Evolutionary conservation across 1,140 invertebrate genomes (phyloP).

Genomic region (Psilanteris sp.): DNA sequence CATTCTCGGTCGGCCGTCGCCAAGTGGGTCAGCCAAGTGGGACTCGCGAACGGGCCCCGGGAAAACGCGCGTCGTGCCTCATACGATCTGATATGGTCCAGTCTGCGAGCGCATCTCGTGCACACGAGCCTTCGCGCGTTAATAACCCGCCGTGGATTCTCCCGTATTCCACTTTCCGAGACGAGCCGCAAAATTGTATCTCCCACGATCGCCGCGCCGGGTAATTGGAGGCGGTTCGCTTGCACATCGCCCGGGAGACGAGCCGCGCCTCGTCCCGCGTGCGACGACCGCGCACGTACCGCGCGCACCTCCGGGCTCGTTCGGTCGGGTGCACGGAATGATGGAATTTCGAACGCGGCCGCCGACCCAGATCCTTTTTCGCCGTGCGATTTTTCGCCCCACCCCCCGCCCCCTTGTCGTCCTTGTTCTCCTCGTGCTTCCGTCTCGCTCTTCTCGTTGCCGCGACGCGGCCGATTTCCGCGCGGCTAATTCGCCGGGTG

Average conservation of each 20-base stretch:
- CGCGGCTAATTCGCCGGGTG: too few relatives aligned
- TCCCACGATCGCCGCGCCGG: conserved; percentile 43
- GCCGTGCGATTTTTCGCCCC: too few relatives aligned
- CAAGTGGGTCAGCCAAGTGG: conserved; percentile 71
- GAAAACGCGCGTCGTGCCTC: conserved; percentile 46
- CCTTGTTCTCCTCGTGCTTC: too few relatives aligned
- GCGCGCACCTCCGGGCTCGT: too few relatives aligned
- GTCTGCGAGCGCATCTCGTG: conserved; percentile 37
- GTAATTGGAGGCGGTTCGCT: conserved; percentile 50
- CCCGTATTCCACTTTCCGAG: conserved; percentile 58
- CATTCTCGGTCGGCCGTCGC: conserved; percentile 38
- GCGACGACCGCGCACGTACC: too few relatives aligned
- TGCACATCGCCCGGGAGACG: conserved; percentile 44
- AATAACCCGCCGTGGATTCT: conserved; percentile 46
- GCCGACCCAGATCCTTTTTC: too few relatives aligned
- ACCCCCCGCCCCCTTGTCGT: too few relatives aligned
- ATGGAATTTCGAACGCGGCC: too few relatives aligned
- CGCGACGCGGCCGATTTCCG: too few relatives aligned
- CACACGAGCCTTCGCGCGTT: conserved; percentile 44
- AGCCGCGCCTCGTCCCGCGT: conserved; percentile 37
- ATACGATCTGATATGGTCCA: conserved; percentile 58
- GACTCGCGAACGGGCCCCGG: conserved; percentile 57
- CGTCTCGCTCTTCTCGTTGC: too few relatives aligned
- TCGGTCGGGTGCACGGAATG: too few relatives aligned
- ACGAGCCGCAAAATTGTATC: conserved; percentile 61